These are phyloP conservation scores for Hypomesus transpacificus DNA, from an alignment of 2,113 vertebrate genomes.

Conservation along the genomic window DNA sequence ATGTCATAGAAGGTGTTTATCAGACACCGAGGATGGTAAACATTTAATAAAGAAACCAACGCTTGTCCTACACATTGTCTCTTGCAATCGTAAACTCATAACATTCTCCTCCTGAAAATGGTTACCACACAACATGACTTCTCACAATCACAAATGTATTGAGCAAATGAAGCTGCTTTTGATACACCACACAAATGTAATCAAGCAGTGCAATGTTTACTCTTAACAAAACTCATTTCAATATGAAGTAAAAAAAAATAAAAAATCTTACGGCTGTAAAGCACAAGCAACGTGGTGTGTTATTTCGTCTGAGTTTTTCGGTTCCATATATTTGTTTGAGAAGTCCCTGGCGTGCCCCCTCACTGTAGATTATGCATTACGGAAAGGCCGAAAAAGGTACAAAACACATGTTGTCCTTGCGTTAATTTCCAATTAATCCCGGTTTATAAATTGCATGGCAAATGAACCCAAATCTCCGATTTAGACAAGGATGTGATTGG, in stretches of 20 bases:
- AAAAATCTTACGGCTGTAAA: conserved; percentile 9
- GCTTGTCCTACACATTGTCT: not conserved
- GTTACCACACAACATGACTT: not conserved
- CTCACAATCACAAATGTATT: too few species aligned
- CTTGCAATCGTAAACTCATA: not conserved
- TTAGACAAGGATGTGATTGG: conserved; percentile 47
- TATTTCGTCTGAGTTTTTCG: not conserved
- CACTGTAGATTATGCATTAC: not conserved
- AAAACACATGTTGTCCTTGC: conserved; percentile 22
- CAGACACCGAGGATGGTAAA: not conserved
- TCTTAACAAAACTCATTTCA: too few species aligned
- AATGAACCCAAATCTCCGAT: conserved; percentile 62
- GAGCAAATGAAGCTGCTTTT: too few species aligned
- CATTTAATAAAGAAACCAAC: not conserved
- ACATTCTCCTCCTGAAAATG: not conserved
- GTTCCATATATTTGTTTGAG: not conserved
- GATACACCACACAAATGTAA: too few species aligned
- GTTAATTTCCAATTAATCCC: conserved; percentile 34
- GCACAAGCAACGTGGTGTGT: conserved; percentile 17
- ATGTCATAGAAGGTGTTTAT: not conserved
- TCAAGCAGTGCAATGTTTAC: too few species aligned
- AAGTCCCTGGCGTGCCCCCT: not conserved
- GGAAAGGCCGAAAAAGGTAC: conserved; percentile 8
- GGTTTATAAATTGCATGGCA: conserved; percentile 49
- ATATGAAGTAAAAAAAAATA: too few species aligned